phyloP scores from a whole-genome alignment of 1,140 invertebrate species.

The Bombus polaris region DNA sequence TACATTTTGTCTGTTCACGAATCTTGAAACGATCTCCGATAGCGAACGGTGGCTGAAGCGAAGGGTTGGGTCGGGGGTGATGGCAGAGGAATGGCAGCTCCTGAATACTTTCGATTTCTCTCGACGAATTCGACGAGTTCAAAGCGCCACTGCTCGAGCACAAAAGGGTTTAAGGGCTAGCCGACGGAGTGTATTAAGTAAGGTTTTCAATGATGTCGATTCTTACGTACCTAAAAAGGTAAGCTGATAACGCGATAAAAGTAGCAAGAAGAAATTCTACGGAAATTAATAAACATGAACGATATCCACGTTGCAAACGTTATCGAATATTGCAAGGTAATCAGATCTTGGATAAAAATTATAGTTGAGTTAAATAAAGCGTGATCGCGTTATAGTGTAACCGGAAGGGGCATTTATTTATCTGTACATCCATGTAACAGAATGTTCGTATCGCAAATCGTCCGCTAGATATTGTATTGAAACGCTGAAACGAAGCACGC shows the following conservation, averaged over 20 bases:
- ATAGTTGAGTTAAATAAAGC: conserved; percentile 17
- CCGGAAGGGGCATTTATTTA: not conserved
- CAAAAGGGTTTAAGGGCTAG: conserved; percentile 45
- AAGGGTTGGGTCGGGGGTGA: not conserved
- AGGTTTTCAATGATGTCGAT: conserved; percentile 10
- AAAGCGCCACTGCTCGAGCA: conserved; percentile 34
- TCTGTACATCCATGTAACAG: not conserved
- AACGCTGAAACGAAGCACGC: conserved; percentile 1
- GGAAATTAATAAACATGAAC: not conserved
- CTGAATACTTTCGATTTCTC: conserved; percentile 54
- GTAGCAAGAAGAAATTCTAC: not conserved
- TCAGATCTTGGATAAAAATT: conserved; percentile 11
- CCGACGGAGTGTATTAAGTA: conserved; percentile 20
- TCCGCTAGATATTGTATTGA: not conserved
- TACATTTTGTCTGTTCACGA: conserved; percentile 51
- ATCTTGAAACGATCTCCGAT: conserved; percentile 42
- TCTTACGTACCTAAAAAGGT: conserved; percentile 2
- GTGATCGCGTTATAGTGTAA: not conserved
- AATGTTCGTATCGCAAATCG: not conserved
- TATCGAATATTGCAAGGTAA: not conserved
- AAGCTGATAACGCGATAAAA: not conserved
- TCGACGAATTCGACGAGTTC: conserved; percentile 41
- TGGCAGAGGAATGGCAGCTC: not conserved
- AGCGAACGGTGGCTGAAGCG: not conserved
- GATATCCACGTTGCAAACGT: no score